A percentile compares a stretch with the other conserved stretches of the same genome.
phyloP scores from a whole-genome alignment of 2,113 vertebrate species.

The Laterallus jamaicensis region DNA sequence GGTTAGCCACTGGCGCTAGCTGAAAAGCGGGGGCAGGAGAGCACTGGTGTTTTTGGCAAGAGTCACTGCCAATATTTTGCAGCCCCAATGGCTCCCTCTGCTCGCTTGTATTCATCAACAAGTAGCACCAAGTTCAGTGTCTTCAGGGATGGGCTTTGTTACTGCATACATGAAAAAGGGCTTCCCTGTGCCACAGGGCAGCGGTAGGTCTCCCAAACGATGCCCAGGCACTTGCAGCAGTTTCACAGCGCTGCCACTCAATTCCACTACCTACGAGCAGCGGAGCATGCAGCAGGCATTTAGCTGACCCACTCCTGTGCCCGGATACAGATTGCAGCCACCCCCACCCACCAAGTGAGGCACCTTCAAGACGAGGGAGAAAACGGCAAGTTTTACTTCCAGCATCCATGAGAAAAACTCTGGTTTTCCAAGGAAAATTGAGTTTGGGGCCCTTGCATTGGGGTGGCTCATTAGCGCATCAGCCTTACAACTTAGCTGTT shows the following conservation, averaged over 20 bases:
- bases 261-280: not conserved
- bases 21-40: not conserved
- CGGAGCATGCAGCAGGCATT: not conserved
- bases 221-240: not conserved
- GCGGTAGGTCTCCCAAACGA: fast-evolving
- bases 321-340: fast-evolving
- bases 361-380: not conserved
- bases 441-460: not conserved
- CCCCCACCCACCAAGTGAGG: not conserved
- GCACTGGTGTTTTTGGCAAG: fast-evolving
- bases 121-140: too few species aligned
- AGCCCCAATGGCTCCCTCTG: not conserved
- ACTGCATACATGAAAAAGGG: fast-evolving
- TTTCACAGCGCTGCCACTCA: not conserved
- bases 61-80: not conserved
- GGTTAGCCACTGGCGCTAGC: fast-evolving
- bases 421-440: not conserved
- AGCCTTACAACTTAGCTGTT: not conserved
- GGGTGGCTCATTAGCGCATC: not conserved
- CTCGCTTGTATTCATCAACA: fast-evolving
- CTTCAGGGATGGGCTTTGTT: not conserved
- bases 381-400: not conserved
- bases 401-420: not conserved
- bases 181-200: fast-evolving
- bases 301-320: not conserved